Base-by-base conservation (phyloP, 2,888 invertebrate species). In the Trichacis sp. region DNA sequence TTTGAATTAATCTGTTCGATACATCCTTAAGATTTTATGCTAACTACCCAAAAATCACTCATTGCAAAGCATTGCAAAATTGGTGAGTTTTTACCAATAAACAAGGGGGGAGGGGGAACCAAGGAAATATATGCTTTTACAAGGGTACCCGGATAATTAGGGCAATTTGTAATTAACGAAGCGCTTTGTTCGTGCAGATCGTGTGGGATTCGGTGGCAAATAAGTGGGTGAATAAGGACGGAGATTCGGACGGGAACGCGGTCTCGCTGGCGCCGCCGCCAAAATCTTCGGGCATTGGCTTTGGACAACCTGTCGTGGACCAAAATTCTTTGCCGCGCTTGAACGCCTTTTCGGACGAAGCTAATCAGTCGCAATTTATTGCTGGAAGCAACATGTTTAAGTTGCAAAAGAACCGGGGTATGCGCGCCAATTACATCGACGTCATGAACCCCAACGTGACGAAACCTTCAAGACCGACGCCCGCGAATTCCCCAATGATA, bases 131-230 rank as follows among this genome's bases (percentile, higher is more conserved):
- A n/a, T n/a, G n/a, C n/a, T n/a, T n/a, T 24, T 8, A 24, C 24
- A 5, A 8, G 24, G 3, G 24, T 5, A 24, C 24, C 4, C 8
- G 24, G 24, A 46, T 11, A 3, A 42, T 38, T 42, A 42, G 42
- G 30, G 36, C 19, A 38, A 20, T 12, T 33, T 51, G 17, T 5
- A 33, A 33, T 33, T 33, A 33, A 33, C 33, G 33, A 33, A 33
- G 2, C n/a, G 33, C 33, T n/a, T 6, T n/a, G 33, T 38, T 17
- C n/a, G 71, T 73, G 38, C 82, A 94, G 94, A 97, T 97, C 87
- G 93, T 97, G 53, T 97, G 96, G 96, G 96, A 97, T 87, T 88
- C 91, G 58, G 90, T 90, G n/a, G 89, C 88, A 77, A 93, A 96
- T 81, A 89, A 90, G 72, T 97, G 97, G 97, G 88, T 90, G 49